Evolutionary conservation across 2,113 vertebrate species (phyloP), one percentile per base, ranked within the genome.

Genomic region (Syngnathus scovelli): DNA sequence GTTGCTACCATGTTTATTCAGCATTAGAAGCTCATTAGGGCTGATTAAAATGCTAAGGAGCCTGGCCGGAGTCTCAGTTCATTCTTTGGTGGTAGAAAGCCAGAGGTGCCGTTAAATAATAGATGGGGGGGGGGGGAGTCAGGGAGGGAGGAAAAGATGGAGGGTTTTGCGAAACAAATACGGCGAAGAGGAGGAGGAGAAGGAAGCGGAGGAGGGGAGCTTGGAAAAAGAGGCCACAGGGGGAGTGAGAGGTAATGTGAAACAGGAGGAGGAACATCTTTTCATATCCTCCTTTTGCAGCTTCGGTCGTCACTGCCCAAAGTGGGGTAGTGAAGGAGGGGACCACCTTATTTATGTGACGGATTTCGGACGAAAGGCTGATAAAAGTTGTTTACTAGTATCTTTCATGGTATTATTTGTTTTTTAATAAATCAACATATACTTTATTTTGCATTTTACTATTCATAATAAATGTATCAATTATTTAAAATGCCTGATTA

Each of bases 91-190:
- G 13, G 36, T 16, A 41, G 23, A 69, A 78, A 82, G 82, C 78
- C 80, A 77, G 83, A 86, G 85, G 83, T 88, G 77, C 71, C 12
- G 74, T 77, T 89, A 88, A 88, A 89, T 90, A 87, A 91, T 89
- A 87, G 81, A 89, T 88, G 80, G 61, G 51, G 80, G 80, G 81
- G 74, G 72, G 76, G 71, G 59, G 75, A 62, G 66, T 59, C 66
- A 58, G 62, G 52, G 69, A 49, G 19, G 64, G 54, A 70, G 56
- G 58, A 58, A 48, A 64, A 66, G 72, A 87, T 71, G 75, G 78
- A 75, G 74, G 78, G 58, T 81, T 87, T 82, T 80, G 76, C 77
- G 79, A 83, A 88, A 85, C 71, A 81, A 83, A 86, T 78, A 81
- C 55, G 12, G 38, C 16, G 23, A 67, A 51, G 66, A 74, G 68